Evolutionary conservation across 1,140 invertebrate species (phyloP).

Genomic region (Trichonephila clavipes): DNA sequence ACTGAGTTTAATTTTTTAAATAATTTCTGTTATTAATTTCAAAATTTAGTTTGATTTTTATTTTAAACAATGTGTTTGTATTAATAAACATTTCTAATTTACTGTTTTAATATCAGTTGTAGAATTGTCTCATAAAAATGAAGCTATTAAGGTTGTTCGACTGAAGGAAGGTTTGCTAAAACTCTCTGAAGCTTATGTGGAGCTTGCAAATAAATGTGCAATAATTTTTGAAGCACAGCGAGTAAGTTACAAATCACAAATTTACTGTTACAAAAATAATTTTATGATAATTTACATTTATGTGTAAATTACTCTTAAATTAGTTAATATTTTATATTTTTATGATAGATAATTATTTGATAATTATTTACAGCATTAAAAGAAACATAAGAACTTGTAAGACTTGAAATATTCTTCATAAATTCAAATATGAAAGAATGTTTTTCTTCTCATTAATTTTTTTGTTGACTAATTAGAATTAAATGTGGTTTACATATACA

Average conservation of each 20-base stretch:
- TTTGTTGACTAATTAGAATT: no score
- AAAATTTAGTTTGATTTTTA: no score
- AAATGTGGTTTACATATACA: no score
- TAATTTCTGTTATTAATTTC: no score
- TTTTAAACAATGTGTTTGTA: no score
- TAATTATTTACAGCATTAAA: neutral
- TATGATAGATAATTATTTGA: neutral
- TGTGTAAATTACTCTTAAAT: neutral
- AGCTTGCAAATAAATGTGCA: constrained; percentile 82
- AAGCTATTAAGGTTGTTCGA: constrained; percentile 83
- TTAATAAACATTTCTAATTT: no score
- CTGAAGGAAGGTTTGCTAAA: constrained; percentile 83
- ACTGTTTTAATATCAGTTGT: constrained; percentile 80
- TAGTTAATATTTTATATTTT: neutral
- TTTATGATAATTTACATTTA: neutral
- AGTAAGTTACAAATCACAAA: constrained; percentile 77
- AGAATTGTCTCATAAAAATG: constrained; percentile 83
- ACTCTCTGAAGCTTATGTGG: constrained; percentile 82
- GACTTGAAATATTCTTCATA: no score
- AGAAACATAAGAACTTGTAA: no score
- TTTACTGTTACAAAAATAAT: neutral
- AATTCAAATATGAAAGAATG: no score
- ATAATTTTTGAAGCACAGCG: constrained; percentile 83
- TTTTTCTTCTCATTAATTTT: no score
- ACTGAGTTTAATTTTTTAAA: no score